Evolutionary conservation across 2,888 invertebrate species (phyloP), one percentile per base, ranked within the genome.

Genomic region (Salpingus planirostris): DNA sequence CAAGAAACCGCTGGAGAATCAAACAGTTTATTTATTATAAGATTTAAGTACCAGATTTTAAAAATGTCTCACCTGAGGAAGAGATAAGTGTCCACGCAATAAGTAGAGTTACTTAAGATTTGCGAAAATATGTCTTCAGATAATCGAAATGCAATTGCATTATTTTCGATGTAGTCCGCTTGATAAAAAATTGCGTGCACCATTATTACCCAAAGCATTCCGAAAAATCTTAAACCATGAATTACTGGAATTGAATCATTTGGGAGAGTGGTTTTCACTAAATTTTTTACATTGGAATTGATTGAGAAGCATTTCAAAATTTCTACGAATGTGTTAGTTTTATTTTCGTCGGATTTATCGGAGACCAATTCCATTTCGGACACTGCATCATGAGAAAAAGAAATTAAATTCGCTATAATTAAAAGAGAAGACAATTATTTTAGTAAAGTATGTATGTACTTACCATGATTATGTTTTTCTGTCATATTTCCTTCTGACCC

Each of bases 181-280:
- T 60, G 57, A 43, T 64, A 71, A 40, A 58, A 65, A 7, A 65
- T 36, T 3, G 68, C 64, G 43, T 76, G 75, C 1, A 67, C 68
- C 36, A 68, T 50, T 24, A 74, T 66, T 11, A 76, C 69, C 71
- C 74, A 75, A 14, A 67, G 43, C 69, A 76, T 73, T 11, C 69
- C 66, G 11, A 74, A 52, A 41, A 73, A 69, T 41, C 69, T 60
- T 6, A 73, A 33, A 1, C 73, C 73, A 41, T 73, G 70, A 8
- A 74, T 57, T 2, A 60, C 53, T 0, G 54, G 43, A 1, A 74
- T 41, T 1, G 64, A 54, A 11, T 64, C 60, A 0, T 47, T 21
- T 2, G 52, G 40, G 2, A 61, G 28, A 11, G 58, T 54, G 0
- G 65, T 65, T 15, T 55, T 54, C 10, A 71, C 54, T 22, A 73